Percentiles rank a stretch among this genome's conserved stretches.
Evolutionary conservation across 2,113 vertebrate genomes (phyloP).

Genomic region (Campylomormyrus tamandua): DNA sequence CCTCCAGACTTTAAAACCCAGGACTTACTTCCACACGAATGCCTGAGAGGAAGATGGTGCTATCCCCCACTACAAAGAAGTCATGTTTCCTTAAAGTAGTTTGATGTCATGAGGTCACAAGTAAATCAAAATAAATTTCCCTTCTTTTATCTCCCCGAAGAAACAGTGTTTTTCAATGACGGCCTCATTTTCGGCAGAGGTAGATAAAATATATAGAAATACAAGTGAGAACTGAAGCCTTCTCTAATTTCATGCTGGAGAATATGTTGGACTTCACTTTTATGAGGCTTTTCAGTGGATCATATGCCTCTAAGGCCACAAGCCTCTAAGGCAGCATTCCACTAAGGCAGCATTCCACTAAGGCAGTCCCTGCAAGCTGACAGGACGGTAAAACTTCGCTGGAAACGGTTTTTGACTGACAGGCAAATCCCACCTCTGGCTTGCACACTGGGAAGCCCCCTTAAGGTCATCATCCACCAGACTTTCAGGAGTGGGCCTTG

Average conservation of each 20-base stretch:
- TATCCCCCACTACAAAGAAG: neutral
- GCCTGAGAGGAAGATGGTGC: neutral
- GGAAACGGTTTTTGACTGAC: neutral
- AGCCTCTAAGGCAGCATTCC: neutral
- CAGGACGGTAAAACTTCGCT: too few species aligned
- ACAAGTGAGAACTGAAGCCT: neutral
- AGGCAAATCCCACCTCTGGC: neutral
- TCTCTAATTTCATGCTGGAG: neutral
- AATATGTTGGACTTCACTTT: neutral
- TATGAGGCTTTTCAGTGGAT: neutral
- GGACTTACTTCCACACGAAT: neutral
- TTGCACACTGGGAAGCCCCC: neutral
- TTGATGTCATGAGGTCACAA: neutral
- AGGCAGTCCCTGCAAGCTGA: neutral
- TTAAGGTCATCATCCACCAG: neutral
- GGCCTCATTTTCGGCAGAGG: neutral
- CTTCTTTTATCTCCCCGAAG: neutral
- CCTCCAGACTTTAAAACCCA: neutral
- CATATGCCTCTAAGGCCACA: neutral
- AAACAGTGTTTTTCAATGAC: neutral
- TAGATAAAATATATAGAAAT: neutral
- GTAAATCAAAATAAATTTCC: neutral
- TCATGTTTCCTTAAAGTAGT: neutral
- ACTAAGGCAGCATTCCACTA: too few species aligned
- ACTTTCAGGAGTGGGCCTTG: neutral